These are phyloP conservation scores for Petrocephalus microphthalmus DNA, from an alignment of 2,113 vertebrate species.

Conservation along the genomic window DNA sequence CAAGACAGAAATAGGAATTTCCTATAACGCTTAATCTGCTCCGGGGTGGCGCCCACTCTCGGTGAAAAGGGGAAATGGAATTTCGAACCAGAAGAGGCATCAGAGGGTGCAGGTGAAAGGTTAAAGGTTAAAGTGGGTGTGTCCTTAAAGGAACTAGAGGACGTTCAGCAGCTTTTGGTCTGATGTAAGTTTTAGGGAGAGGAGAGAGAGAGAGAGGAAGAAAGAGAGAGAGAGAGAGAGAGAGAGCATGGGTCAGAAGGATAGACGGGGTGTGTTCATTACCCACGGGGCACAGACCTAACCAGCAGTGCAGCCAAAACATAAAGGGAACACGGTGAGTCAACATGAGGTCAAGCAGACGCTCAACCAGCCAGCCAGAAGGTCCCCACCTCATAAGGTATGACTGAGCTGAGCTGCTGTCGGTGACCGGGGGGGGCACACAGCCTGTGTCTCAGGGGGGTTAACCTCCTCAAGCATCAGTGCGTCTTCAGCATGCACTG, in stretches of 20 bases:
- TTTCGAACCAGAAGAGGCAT: not conserved
- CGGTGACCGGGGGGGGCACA: not conserved
- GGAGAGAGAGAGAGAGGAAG: not conserved
- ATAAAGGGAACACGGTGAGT: not conserved
- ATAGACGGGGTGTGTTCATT: not conserved
- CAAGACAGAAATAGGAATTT: not conserved
- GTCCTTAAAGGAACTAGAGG: not conserved
- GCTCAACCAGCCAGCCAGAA: not conserved
- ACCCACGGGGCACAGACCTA: not conserved
- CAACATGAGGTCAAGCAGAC: not conserved
- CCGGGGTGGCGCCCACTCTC: not conserved
- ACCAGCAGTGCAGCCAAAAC: not conserved
- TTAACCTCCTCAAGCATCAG: not conserved
- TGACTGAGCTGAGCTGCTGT: not conserved
- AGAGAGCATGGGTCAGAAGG: not conserved
- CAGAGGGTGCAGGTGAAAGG: too few species aligned
- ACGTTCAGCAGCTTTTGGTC: not conserved
- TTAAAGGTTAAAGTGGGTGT: too few species aligned
- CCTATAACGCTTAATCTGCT: not conserved
- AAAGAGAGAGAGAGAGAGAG: not conserved
- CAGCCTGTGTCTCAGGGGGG: not conserved
- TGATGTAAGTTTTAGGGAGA: not conserved
- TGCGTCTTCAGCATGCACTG: not conserved
- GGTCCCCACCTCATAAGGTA: not conserved
- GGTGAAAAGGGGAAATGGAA: not conserved